Conservation (phyloP, 2,797 vertebrate genomes). For the Ficedula albicollis region DNA sequence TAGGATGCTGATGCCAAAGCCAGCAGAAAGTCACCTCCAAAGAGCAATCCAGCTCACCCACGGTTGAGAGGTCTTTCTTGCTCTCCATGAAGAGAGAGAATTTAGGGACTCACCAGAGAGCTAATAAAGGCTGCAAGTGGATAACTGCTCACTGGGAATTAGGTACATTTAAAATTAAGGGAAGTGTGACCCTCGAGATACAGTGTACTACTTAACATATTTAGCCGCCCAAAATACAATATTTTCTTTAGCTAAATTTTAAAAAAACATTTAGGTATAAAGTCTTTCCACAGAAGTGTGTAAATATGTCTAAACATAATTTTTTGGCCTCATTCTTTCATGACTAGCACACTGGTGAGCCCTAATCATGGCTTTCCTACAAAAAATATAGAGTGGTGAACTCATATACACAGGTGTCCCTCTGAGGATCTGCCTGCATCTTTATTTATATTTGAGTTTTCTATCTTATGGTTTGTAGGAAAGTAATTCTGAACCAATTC, state of each 20-base stretch:
- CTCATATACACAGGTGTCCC: not conserved
- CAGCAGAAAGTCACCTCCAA: not conserved
- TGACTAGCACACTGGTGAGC: not conserved
- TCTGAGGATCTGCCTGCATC: fast-evolving
- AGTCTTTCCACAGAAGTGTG: not conserved
- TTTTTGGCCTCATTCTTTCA: not conserved
- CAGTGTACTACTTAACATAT: not conserved
- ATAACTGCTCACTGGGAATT: not conserved
- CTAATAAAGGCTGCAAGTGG: not conserved
- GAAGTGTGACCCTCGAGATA: not conserved
- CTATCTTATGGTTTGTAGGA: not conserved
- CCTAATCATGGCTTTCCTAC: not conserved
- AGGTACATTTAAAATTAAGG: not conserved
- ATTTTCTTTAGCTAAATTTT: not conserved
- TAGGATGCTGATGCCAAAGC: not conserved
- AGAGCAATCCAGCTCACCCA: not conserved
- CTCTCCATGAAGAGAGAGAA: not conserved
- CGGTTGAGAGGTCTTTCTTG: not conserved
- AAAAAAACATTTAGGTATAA: not conserved
- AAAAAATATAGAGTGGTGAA: not conserved
- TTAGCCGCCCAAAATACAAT: not conserved
- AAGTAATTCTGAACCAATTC: not conserved
- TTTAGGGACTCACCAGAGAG: not conserved
- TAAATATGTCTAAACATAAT: not conserved
- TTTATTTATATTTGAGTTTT: not conserved